phyloP scores from a whole-genome alignment of 2,113 vertebrate genomes.

The Xiphophorus maculatus region DNA sequence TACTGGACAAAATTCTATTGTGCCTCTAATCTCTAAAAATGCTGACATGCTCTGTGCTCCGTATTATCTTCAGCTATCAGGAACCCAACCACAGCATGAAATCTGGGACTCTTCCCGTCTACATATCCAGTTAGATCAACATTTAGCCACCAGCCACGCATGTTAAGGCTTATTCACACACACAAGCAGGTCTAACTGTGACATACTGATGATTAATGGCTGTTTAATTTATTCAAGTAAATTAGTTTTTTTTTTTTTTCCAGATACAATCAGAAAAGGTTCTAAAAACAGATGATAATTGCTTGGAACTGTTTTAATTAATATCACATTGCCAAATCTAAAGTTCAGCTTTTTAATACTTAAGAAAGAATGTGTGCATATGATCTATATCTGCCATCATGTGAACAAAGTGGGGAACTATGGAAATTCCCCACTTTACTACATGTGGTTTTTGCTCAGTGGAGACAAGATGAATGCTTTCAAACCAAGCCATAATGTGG shows the following conservation, averaged over 20 bases:
- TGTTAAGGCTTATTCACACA: conserved; percentile 51
- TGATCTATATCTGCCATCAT: conserved; percentile 6
- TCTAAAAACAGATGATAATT: not conserved
- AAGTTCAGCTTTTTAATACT: not conserved
- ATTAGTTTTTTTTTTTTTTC: not conserved
- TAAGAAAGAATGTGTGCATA: not conserved
- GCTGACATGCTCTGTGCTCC: conserved; percentile 76
- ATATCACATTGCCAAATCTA: not conserved
- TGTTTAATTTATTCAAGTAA: conserved; percentile 18
- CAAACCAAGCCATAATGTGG: conserved; percentile 37
- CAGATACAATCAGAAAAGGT: not conserved
- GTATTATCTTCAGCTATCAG: conserved; percentile 71
- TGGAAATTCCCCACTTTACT: conserved; percentile 45
- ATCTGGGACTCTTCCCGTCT: conserved; percentile 65
- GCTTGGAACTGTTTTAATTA: conserved; percentile 3
- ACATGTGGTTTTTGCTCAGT: conserved; percentile 48
- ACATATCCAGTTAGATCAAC: conserved; percentile 64
- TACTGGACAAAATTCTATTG: conserved; percentile 75
- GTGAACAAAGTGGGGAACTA: not conserved
- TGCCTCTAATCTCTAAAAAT: conserved; percentile 73
- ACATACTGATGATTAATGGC: conserved; percentile 4
- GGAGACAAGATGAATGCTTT: conserved; percentile 30
- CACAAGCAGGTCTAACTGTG: conserved; percentile 19
- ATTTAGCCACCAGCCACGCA: conserved; percentile 40
- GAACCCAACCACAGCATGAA: conserved; percentile 65